Evolutionary conservation across 2,113 vertebrate species (phyloP).

Genomic region (Hyaena hyaena): DNA sequence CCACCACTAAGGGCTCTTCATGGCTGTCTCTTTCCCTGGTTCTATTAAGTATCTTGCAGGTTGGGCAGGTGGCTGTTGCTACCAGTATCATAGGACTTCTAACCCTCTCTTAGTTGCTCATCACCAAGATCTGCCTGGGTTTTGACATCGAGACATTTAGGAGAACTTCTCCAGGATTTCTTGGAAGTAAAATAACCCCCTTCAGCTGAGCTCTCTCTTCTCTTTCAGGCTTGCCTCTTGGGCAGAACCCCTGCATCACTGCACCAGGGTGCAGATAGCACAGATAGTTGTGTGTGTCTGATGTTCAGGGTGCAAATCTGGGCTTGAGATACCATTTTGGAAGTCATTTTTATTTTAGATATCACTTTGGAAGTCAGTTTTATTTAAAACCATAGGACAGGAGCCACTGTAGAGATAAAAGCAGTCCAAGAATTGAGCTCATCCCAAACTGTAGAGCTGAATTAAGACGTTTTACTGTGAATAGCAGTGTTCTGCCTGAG

Average conservation of each 20-base stretch:
- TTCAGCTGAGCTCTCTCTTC: not conserved
- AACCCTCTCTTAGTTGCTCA: not conserved
- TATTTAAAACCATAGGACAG: not conserved
- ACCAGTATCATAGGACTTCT: too few species aligned
- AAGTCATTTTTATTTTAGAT: not conserved
- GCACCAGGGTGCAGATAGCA: not conserved
- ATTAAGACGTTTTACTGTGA: not conserved
- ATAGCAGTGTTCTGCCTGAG: not conserved
- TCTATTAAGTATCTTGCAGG: not conserved
- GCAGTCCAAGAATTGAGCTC: not conserved
- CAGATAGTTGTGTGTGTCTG: not conserved
- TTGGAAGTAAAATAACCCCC: not conserved
- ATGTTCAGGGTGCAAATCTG: not conserved
- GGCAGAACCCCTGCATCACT: not conserved
- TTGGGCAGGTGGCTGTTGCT: not conserved
- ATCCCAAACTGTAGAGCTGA: not conserved
- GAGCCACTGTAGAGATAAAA: not conserved
- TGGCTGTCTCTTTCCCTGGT: not conserved
- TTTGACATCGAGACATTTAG: not conserved
- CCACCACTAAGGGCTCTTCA: not conserved
- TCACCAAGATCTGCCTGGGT: not conserved
- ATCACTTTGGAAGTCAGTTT: not conserved
- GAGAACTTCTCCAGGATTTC: not conserved
- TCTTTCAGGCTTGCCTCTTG: not conserved
- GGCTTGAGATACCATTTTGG: not conserved